Evolutionary conservation across 1,140 invertebrate species (phyloP).

Genomic region (Trinorchestia longiramus): DNA sequence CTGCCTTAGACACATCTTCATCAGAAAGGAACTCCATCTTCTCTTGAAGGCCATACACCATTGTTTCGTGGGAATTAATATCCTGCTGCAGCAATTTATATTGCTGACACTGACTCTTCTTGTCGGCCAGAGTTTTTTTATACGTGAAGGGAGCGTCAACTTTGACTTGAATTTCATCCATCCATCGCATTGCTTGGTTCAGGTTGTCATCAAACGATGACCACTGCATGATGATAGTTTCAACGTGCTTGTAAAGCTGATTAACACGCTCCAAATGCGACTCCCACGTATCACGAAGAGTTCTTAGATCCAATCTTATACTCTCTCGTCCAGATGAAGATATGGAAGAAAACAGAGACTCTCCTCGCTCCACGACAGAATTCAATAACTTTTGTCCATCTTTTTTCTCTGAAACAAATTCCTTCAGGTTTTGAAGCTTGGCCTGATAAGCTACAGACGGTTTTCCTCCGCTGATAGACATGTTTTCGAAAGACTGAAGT

Average conservation of each 20-base stretch:
- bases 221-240: slow-evolving; percentile 86
- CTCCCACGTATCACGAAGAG: slow-evolving; percentile 86
- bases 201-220: slow-evolving; percentile 92
- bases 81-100: slow-evolving; percentile 66
- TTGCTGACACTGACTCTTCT: slow-evolving; percentile 83
- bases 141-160: slow-evolving; percentile 77
- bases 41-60: slow-evolving; percentile 65
- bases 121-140: slow-evolving; percentile 83
- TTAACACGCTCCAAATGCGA: slow-evolving; percentile 85
- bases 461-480: slow-evolving; percentile 77
- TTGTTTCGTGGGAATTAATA: slow-evolving; percentile 66
- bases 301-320: slow-evolving; percentile 84
- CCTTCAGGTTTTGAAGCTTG: slow-evolving; percentile 81
- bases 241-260: slow-evolving; percentile 85
- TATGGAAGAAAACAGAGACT: slow-evolving; percentile 87
- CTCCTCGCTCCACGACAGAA: slow-evolving; percentile 85
- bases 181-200: slow-evolving; percentile 83
- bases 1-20: slow-evolving; percentile 63
- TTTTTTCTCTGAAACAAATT: slow-evolving; percentile 81
- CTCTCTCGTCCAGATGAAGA: slow-evolving; percentile 87
- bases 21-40: slow-evolving; percentile 66
- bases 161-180: slow-evolving; percentile 80
- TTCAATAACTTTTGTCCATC: slow-evolving; percentile 83
- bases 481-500: slow-evolving; percentile 78
- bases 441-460: slow-evolving; percentile 75